Evolutionary conservation across 2,797 vertebrate genomes (phyloP), one percentile per base, ranked within the genome.

Genomic region (Sebastes vulpes): DNA sequence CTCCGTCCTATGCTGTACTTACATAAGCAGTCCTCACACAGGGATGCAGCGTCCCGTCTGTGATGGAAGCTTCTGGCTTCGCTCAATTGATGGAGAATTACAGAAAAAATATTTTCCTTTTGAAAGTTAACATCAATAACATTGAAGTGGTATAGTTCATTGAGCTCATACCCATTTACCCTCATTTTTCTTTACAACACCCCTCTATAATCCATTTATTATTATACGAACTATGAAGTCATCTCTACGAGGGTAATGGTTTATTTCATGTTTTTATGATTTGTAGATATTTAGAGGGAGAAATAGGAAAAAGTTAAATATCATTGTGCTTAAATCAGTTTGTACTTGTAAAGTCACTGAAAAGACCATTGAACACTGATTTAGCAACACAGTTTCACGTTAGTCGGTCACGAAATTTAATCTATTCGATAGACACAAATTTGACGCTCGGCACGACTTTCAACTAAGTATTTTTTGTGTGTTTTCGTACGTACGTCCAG

Each of bases 31-130:
- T 29, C 72, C 63, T 81, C 67, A 25, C 23, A 10, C 72, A 57
- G 28, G 38, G 52, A 80, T 48, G 74, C 29, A 77, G 81, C 12
- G 23, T 68, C 77, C 60, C 35, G 9, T 63, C 77, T 35, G 61
- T 65, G 77, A 85, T 86, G 81, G 89, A 89, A 87, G 83, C 81
- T 75, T 88, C 82, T 91, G 93, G 92, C 73, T 93, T 93, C 76
- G 77, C 92, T 93, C 83, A 87, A 65, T 76, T 84, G 85, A 90
- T 83, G 85, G 75, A 74, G 87, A 89, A 92, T 90, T 83, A 86
- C 83, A 88, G 91, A 16, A 32, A 92, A 86, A 94, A 94, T 93
- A 94, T 94, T 93, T 92, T 79, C 81, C 61, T 93, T 92, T 29
- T 59, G 65, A 85, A 91, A 50, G 83, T 82, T 89, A 79, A 85